These are phyloP conservation scores for Pseudococcus viburni DNA, from an alignment of 2,888 invertebrate species.

Conservation along the genomic window DNA sequence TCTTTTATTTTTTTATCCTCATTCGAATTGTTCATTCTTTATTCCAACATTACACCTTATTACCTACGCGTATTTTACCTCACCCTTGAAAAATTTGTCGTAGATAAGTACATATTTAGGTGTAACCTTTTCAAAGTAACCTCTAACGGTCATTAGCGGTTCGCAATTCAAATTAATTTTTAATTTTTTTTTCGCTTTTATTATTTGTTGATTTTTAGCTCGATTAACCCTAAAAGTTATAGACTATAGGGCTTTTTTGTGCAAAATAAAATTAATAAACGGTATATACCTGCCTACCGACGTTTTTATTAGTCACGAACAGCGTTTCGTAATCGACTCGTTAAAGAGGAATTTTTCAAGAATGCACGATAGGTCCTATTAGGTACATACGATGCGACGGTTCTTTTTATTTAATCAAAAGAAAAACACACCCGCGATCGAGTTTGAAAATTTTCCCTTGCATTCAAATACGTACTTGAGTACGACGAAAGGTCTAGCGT, in stretches of 20 bases:
- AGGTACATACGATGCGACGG: not conserved
- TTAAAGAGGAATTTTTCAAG: not conserved
- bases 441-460: not conserved
- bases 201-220: not conserved
- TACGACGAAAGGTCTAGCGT: not conserved
- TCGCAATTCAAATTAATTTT: not conserved
- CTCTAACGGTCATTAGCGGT: not conserved
- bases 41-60: constrained; percentile 4
- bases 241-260: not conserved
- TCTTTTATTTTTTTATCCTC: constrained; percentile 49
- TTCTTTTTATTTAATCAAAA: not conserved
- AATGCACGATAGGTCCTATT: not conserved
- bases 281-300: not conserved
- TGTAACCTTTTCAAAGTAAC: not conserved
- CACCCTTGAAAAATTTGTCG: not conserved
- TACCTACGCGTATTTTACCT: not conserved
- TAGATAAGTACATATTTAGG: not conserved
- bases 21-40: constrained; percentile 14
- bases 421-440: not conserved
- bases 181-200: not conserved
- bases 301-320: constrained; percentile 8
- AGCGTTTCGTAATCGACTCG: not conserved
- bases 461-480: not conserved
- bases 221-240: not conserved
- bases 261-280: not conserved